Conservation (phyloP, 2,888 invertebrate genomes). For the Oasisia sp. region DNA sequence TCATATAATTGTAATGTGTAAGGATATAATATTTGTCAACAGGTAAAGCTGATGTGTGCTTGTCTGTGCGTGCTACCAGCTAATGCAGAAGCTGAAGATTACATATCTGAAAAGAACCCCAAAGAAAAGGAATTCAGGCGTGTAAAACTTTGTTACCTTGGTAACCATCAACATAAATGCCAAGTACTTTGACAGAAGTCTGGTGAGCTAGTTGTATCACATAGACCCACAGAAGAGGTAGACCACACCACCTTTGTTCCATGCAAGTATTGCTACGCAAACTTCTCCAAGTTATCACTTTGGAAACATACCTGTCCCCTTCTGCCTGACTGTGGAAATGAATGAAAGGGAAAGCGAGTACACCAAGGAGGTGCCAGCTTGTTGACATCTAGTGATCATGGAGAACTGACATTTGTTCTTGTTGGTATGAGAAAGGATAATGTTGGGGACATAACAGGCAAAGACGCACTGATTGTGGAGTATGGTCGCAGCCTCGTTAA, state of each 20-base stretch:
- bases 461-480: neutral
- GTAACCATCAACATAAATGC: neutral
- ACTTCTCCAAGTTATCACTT: neutral
- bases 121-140: neutral
- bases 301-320: neutral
- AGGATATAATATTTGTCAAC: too few species aligned
- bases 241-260: neutral
- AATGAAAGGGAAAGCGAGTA: neutral
- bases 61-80: too few species aligned
- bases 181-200: neutral
- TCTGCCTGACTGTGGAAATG: neutral
- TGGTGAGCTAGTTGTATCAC: neutral
- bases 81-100: neutral
- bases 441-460: neutral
- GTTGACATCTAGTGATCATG: neutral
- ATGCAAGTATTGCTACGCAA: neutral
- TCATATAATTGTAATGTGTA: too few species aligned
- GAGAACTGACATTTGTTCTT: neutral
- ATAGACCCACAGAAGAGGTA: neutral
- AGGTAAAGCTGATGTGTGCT: too few species aligned
- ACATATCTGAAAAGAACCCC: neutral
- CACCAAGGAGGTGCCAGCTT: neutral
- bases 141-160: neutral
- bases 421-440: neutral
- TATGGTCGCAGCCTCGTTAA: neutral